Evolutionary conservation across 2,888 invertebrate species (phyloP), one percentile per base, ranked within the genome.

Genomic region (Amphipoea lucens): DNA sequence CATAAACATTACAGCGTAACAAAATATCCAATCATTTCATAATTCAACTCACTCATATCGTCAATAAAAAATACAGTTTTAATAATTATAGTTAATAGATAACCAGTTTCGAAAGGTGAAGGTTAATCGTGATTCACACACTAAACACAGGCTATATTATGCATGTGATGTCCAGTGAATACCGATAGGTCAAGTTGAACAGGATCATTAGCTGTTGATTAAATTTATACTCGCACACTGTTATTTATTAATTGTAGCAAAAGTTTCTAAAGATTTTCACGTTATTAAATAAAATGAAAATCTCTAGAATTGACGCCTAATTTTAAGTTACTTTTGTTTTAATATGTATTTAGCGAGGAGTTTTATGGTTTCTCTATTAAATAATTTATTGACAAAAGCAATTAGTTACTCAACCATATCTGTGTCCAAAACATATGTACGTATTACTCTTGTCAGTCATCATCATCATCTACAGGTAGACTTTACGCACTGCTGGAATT

Each of bases 121-220:
- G 84, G 74, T 72, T 74, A 81, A 74, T 69, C 78, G 72, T 82
- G 86, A 83, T 62, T 65, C 65, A 75, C 74, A 78, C 60, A 69
- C 65, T 74, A 74, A 66, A 67, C 14, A 57, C 20, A 23, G 7
- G 7, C 17, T 78, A n/a, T 51, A 71, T 60, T 54, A 62, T 71
- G 36, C 36, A 36, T 74, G 48, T 66, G 60, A 78, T 74, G 67
- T 65, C 4, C 60, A 60, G 36, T 57, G 40, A 76, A 65, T 51
- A 81, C n/a, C 62, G 12, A 82, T 77, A 74, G 83, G 82, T 85
- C 83, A 84, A 86, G 86, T 72, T 86, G 54, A 79, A 29, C 82
- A 17, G 14, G 45, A 57, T 78, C 23, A 65, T 82, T 82, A 72
- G 20, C 14, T 17, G 11, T 36, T 82, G 36, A 65, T 78, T 67